phyloP scores from a whole-genome alignment of 1,140 invertebrate species.

The Octopus sinensis region DNA sequence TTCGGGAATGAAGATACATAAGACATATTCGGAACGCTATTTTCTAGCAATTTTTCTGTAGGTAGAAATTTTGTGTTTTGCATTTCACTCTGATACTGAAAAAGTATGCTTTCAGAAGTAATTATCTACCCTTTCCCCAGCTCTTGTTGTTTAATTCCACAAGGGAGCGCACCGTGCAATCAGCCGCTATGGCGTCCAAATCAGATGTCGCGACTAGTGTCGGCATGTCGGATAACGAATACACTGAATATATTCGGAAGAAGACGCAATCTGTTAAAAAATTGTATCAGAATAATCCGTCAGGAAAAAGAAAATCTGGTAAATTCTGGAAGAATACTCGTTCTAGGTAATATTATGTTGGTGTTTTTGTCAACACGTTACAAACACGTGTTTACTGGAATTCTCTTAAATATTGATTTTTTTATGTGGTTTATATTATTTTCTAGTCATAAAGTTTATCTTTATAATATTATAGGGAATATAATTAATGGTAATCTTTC shows the following conservation, averaged over 20 bases:
- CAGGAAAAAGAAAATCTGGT: not conserved
- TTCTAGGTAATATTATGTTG: not conserved
- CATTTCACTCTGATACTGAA: not conserved
- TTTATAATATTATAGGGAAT: not conserved
- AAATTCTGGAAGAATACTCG: slow-evolving; percentile 1
- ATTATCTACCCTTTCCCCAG: not conserved
- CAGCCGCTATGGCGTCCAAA: not conserved
- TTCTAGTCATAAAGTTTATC: not conserved
- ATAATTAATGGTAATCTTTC: not conserved
- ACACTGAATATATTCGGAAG: not conserved
- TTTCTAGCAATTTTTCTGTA: no score
- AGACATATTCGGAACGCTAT: no score
- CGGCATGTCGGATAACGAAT: not conserved
- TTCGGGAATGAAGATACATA: no score
- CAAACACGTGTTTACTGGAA: not conserved
- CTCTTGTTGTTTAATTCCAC: not conserved
- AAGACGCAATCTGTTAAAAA: not conserved
- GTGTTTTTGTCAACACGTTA: not conserved
- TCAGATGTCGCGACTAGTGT: not conserved
- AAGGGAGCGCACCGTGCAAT: not conserved
- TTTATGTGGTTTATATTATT: not conserved
- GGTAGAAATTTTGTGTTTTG: no score
- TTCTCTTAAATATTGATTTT: not conserved
- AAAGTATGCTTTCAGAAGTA: not conserved
- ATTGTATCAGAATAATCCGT: not conserved